phyloP scores from a whole-genome alignment of 2,113 vertebrate genomes.

The Jaculus jaculus region DNA sequence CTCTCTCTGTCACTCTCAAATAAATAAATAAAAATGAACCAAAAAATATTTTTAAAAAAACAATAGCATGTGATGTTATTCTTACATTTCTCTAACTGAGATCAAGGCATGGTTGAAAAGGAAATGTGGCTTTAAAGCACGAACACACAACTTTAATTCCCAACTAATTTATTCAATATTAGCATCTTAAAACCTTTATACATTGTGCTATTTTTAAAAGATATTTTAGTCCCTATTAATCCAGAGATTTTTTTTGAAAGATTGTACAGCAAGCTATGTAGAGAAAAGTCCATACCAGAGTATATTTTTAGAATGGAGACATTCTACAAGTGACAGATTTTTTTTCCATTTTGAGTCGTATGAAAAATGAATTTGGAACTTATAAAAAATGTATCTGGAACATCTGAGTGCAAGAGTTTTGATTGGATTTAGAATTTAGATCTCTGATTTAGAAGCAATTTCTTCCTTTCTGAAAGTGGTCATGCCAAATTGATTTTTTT shows the following conservation, averaged over 20 bases:
- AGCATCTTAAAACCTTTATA: background rate
- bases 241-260: slow-evolving; percentile 60
- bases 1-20: too few relatives aligned
- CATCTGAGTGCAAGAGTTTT: slow-evolving; percentile 81
- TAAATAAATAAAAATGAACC: too few relatives aligned
- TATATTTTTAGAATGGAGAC: slow-evolving; percentile 82
- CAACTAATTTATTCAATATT: slow-evolving; percentile 24
- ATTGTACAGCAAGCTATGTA: background rate
- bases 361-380: slow-evolving; percentile 87
- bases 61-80: slow-evolving; percentile 32
- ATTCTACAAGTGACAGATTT: slow-evolving; percentile 82
- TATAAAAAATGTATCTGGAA: slow-evolving; percentile 86
- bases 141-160: background rate
- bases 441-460: slow-evolving; percentile 75
- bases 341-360: slow-evolving; percentile 82
- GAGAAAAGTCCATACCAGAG: slow-evolving; percentile 73
- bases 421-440: slow-evolving; percentile 82
- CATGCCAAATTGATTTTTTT: slow-evolving; percentile 76
- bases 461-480: slow-evolving; percentile 61
- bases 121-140: background rate
- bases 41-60: too few relatives aligned
- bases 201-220: background rate
- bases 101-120: slow-evolving; percentile 38
- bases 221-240: slow-evolving; percentile 53
- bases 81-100: background rate